These are phyloP conservation scores for Chloroceryle amazona DNA, from an alignment of 2,797 vertebrate genomes.

Conservation along the genomic window DNA sequence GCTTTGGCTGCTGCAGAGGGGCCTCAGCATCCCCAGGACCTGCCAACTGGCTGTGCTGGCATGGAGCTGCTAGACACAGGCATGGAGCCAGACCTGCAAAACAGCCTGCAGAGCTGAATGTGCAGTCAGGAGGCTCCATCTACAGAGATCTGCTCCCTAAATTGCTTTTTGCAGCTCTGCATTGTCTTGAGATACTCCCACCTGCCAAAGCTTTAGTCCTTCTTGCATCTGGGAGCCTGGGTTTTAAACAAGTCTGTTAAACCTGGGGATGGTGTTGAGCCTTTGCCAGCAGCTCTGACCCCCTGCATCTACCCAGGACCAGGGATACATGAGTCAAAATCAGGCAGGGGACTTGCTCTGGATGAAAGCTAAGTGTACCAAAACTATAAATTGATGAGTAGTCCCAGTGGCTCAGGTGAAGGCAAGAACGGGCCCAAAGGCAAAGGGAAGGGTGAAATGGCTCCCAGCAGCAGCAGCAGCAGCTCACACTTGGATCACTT, in stretches of 20 bases:
- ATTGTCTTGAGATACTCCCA: accelerated
- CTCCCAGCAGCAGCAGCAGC: not conserved
- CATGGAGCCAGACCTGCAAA: not conserved
- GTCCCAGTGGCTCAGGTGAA: not conserved
- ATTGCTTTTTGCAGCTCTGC: not conserved
- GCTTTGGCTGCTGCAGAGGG: not conserved
- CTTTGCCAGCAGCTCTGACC: not conserved
- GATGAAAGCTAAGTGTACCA: not conserved
- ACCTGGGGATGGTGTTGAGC: not conserved
- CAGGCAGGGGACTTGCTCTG: not conserved
- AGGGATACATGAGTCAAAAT: accelerated
- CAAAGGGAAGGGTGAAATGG: not conserved
- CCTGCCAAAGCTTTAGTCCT: not conserved
- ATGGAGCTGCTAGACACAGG: accelerated
- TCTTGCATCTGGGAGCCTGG: not conserved
- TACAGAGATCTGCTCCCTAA: not conserved
- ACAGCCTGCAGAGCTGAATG: not conserved
- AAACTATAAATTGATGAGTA: not conserved
- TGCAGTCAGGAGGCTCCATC: accelerated
- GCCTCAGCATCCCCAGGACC: accelerated
- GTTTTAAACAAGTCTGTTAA: not conserved
- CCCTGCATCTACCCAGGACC: accelerated
- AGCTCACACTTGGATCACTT: not conserved
- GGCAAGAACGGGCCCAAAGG: not conserved
- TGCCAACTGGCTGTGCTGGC: accelerated